Base-by-base conservation (phyloP, 2,888 invertebrate genomes). In the Chalcosyrphus nemorum region DNA sequence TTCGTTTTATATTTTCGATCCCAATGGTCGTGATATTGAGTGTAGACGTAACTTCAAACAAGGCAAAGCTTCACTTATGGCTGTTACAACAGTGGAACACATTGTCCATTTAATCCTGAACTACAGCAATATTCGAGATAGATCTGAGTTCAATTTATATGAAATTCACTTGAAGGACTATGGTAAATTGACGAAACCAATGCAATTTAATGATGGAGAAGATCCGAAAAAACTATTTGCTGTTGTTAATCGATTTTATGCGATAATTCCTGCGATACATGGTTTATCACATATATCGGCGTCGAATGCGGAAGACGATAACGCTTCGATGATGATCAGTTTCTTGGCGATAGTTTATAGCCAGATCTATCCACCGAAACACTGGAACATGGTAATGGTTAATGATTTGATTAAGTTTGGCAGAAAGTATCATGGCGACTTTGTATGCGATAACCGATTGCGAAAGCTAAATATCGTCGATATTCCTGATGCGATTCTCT, bases 1-100 rank as follows among this genome's bases (percentile, higher is more conserved):
- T 11, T 87, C 88, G 0, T 95, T 91, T 88, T 94, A 94, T 81
- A 92, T 95, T 86, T 95, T 94, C 87, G 95, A 95, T 89, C 93
- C 94, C 0, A 93, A 90, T 78, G 91, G 91, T 0, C 87, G 92
- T 3, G 86, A 87, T 27, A 86, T 88, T 24, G 9, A 87, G 17
- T 89, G 89, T 17, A 85, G 87, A 41, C 88, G 90, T 0, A 88
- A 91, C 66, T 88, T 89, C 9, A 71, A 81, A 15, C 86, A 88
- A 1, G 95, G 95, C 0, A 92, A 91, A 38, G 93, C 94, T 1
- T 92, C 94, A 4, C 91, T 95, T 57, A 88, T 91, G 86, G 87
- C 86, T 27, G 88, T 89, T 0, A 76, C 87, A 1, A 89, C 68
- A 13, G 86, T 90, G 1, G 89, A 91, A 74, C 90, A 91, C 66